Evolutionary conservation across 2,888 invertebrate species (phyloP), one percentile per base, ranked within the genome.

Genomic region (Drosophila meridiana): DNA sequence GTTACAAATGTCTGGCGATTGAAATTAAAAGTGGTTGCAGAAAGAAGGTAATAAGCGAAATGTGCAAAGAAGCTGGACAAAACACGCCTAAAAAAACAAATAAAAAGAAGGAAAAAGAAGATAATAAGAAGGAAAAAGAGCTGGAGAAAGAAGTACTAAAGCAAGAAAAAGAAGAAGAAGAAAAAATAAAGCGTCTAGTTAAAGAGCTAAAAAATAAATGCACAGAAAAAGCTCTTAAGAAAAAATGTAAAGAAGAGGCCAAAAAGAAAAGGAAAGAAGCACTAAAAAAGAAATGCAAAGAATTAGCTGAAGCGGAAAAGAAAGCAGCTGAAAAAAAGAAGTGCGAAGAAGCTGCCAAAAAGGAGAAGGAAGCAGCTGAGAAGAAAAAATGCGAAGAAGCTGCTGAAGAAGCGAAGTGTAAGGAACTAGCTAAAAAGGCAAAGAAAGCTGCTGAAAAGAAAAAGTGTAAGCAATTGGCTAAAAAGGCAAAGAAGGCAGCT

Each of bases 11-110:
- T 13, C 13, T 77, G 2, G 52, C 32, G 2, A n/a, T 30, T 1
- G 13, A 69, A 14, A 50, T 77, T 9, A 53, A 53, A 0, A 28
- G 30, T 11, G 0, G 50, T 4, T 77, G 77, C 40, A 32, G 34
- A 32, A 50, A 20, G 8, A 69, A 55, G 40, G 59, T 79, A 7
- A 28, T 66, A 3, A 14, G 8, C 0, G 34, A 71, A 28, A 50
- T 77, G 40, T 75, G 75, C n/a, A 28, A 13, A 14, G 48, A 40
- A 40, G 48, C 48, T 20, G 40, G 60, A 11, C 36, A 59, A 14
- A 3, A 3, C 0, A n/a, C 0, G 6, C 2, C 28, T 11, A 32
- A n/a, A 5, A 50, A 43, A 14, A 0, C 3, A 7, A 30, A 28
- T 7, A 40, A 48, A 30, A 40, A 30, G 20, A 5, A 48, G 57